A percentile compares a stretch with the other conserved stretches of the same genome.
These are phyloP conservation scores for Dorcus hopei DNA, from an alignment of 2,888 invertebrate species.

Conservation along the genomic window DNA sequence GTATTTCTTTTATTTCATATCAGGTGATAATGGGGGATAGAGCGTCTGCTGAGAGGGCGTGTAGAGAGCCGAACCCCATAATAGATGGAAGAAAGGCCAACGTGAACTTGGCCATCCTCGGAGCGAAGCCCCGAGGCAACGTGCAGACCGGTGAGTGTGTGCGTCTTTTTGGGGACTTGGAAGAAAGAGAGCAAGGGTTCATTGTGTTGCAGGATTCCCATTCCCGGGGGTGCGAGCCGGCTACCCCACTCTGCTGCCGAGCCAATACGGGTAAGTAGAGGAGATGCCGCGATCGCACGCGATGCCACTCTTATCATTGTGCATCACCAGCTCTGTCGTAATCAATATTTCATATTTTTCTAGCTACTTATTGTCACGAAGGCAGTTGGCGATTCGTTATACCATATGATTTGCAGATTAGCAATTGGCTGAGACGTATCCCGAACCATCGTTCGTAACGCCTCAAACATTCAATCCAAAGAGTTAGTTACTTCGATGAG, in stretches of 20 bases:
- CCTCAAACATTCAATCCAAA: constrained; percentile 45
- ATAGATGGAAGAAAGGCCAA: constrained; percentile 98
- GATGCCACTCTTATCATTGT: constrained; percentile 24
- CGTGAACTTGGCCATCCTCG: constrained; percentile 95
- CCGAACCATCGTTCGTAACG: constrained; percentile 28
- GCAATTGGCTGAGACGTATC: constrained; percentile 47
- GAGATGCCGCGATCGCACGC: constrained; percentile 22
- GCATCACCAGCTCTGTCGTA: constrained; percentile 39
- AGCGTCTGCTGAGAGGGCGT: constrained; percentile 91
- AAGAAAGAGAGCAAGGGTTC: too few relatives aligned
- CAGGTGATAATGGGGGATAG: constrained; percentile 98
- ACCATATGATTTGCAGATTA: constrained; percentile 47
- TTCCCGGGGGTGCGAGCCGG: constrained; percentile 76
- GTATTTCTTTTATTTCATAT: too few relatives aligned
- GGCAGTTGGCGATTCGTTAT: constrained; percentile 47
- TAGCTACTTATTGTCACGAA: constrained; percentile 45
- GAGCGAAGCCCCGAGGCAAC: constrained; percentile 93
- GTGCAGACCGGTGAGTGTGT: constrained; percentile 68
- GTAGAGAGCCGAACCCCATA: constrained; percentile 97
- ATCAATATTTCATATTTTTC: constrained; percentile 49
- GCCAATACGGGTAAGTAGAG: constrained; percentile 78
- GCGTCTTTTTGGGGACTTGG: background rate
- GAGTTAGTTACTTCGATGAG: constrained; percentile 50
- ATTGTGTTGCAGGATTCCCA: constrained; percentile 59
- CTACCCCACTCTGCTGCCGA: constrained; percentile 73